Evolutionary conservation across 1,140 invertebrate species (phyloP).

Genomic region (Lanistes nyassanus): DNA sequence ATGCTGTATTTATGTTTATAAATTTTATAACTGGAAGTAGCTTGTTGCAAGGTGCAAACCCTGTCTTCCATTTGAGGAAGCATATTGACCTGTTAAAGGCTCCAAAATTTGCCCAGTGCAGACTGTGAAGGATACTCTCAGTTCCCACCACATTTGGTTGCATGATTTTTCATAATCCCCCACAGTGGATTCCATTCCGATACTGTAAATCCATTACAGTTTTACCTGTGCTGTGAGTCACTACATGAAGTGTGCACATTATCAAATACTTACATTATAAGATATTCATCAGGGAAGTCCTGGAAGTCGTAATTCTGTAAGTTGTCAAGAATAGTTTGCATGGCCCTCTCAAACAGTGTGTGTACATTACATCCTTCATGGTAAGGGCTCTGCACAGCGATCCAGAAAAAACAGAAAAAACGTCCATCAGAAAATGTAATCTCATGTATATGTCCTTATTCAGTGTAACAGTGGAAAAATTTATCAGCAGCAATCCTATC

Average conservation of each 20-base stretch:
- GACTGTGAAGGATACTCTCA: no score
- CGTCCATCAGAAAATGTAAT: background rate
- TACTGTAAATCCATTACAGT: background rate
- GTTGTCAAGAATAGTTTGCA: slow-evolving; percentile 39
- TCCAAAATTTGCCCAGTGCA: no score
- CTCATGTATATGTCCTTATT: no score
- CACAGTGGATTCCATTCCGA: slow-evolving; percentile 2
- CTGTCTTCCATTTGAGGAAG: no score
- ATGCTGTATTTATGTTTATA: no score
- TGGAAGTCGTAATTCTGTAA: slow-evolving; percentile 47
- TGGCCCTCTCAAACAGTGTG: slow-evolving; percentile 38
- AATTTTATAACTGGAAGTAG: no score
- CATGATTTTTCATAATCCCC: slow-evolving; percentile 40
- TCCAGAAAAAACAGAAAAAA: background rate
- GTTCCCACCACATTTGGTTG: slow-evolving; percentile 74
- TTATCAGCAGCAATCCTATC: no score
- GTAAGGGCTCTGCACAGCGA: slow-evolving; percentile 41
- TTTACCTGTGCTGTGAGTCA: no score
- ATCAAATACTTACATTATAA: slow-evolving; percentile 41
- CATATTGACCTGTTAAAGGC: no score
- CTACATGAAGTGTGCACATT: no score
- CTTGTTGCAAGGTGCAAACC: no score
- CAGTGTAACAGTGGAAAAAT: no score
- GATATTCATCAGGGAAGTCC: slow-evolving; percentile 52
- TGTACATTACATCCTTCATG: slow-evolving; percentile 41